phyloP scores from a whole-genome alignment of 2,888 invertebrate species.

The Hypomecis punctinalis region DNA sequence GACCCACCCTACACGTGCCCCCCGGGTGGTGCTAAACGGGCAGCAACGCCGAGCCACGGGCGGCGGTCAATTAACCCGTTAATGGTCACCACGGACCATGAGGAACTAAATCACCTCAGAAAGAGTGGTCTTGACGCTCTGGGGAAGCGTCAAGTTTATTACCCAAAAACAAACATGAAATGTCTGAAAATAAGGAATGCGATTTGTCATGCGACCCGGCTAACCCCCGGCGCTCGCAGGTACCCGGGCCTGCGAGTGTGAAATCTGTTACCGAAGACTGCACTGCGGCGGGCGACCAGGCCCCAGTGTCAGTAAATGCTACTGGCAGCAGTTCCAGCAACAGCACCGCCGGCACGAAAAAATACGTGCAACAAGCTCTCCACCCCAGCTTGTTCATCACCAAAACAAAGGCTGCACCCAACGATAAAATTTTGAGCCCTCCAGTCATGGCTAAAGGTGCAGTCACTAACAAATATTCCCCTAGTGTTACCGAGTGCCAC shows the following conservation, averaged over 20 bases:
- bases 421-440: not conserved
- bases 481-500: not conserved
- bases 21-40: constrained; percentile 15
- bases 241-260: constrained; percentile 16
- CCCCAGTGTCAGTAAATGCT: constrained; percentile 23
- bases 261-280: constrained; percentile 28
- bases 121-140: constrained; percentile 15
- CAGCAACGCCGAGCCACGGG: constrained; percentile 26
- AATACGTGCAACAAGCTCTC: constrained; percentile 33
- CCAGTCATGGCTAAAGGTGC: not conserved
- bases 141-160: constrained; percentile 8
- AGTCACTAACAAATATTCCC: not conserved
- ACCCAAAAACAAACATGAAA: constrained; percentile 15
- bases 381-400: constrained; percentile 34
- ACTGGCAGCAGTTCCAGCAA: constrained; percentile 24
- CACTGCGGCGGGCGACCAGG: constrained; percentile 23
- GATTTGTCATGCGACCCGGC: constrained; percentile 27
- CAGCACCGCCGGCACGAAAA: constrained; percentile 11
- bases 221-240: constrained; percentile 21
- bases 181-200: constrained; percentile 14
- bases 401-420: constrained; percentile 23
- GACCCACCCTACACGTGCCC: constrained; percentile 15
- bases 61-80: constrained; percentile 19
- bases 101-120: constrained; percentile 15
- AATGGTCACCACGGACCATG: constrained; percentile 8